A percentile compares a stretch with the other conserved stretches of the same genome.
These are phyloP conservation scores for Dreissena polymorpha DNA, from an alignment of 1,140 invertebrate genomes.

Conservation along the genomic window DNA sequence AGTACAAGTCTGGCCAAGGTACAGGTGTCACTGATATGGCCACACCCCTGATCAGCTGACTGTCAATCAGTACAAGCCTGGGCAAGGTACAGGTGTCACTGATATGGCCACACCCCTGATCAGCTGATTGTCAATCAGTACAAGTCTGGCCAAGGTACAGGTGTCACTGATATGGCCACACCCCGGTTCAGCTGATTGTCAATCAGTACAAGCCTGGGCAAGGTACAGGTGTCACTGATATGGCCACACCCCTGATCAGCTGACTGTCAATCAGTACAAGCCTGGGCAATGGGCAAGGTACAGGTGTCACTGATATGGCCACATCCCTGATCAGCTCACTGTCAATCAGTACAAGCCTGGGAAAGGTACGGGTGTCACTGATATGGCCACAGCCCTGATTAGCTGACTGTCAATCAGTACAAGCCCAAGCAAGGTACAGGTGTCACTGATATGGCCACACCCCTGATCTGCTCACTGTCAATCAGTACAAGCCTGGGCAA, in stretches of 20 bases:
- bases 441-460: no score
- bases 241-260: constrained; percentile 87
- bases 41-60: constrained; percentile 93
- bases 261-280: constrained; percentile 95
- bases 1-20: constrained; percentile 95
- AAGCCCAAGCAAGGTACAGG: constrained; percentile 93
- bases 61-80: constrained; percentile 93
- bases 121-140: constrained; percentile 97
- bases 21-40: no score
- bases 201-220: constrained; percentile 96
- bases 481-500: no score
- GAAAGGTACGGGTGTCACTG: no score
- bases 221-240: no score
- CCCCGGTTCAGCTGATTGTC: constrained; percentile 95
- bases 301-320: no score
- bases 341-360: constrained; percentile 94
- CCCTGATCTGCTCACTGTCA: no score
- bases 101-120: constrained; percentile 85
- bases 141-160: constrained; percentile 93
- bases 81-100: no score
- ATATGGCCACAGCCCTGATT: constrained; percentile 89
- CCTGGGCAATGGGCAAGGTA: constrained; percentile 96
- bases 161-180: no score
- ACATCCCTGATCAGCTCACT: constrained; percentile 92
- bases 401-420: constrained; percentile 96